These are phyloP conservation scores for Macquaria ambigua DNA, from an alignment of 2,113 vertebrate genomes.

Conservation along the genomic window DNA sequence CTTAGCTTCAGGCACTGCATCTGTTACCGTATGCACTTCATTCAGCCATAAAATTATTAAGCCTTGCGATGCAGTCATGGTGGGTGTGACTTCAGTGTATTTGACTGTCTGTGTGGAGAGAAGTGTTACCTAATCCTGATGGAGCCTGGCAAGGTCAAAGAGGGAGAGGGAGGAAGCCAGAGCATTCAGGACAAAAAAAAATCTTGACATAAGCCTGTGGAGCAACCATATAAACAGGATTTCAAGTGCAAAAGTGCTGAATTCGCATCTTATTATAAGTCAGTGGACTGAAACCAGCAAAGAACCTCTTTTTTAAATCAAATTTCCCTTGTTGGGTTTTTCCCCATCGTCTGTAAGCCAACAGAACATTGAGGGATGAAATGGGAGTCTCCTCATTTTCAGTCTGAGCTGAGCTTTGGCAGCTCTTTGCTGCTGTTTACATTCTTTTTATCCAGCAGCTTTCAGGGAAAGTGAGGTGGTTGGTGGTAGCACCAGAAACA, in stretches of 20 bases:
- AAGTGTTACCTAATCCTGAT: slow-evolving; percentile 27
- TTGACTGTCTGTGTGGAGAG: slow-evolving; percentile 22
- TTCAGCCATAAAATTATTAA: background rate
- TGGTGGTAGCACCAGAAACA: slow-evolving; percentile 21
- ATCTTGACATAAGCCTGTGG: slow-evolving; percentile 17
- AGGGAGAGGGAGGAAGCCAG: slow-evolving; percentile 8
- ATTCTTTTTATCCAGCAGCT: slow-evolving; percentile 18
- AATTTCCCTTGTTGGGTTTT: slow-evolving; percentile 38
- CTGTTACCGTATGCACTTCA: background rate
- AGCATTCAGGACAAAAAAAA: slow-evolving; percentile 6
- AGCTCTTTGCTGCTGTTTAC: slow-evolving; percentile 33
- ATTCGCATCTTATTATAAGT: slow-evolving; percentile 20
- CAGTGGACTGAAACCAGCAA: slow-evolving; percentile 19
- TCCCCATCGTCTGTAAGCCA: slow-evolving; percentile 23
- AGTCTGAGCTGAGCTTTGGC: slow-evolving; percentile 52
- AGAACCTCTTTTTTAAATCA: background rate
- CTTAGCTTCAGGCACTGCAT: background rate
- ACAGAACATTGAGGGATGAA: slow-evolving; percentile 12
- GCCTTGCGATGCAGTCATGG: background rate
- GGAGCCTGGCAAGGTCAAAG: slow-evolving; percentile 21
- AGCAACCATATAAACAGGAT: slow-evolving; percentile 24
- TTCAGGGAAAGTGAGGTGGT: slow-evolving; percentile 14
- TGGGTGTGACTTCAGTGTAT: slow-evolving; percentile 25
- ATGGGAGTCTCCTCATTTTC: slow-evolving; percentile 38
- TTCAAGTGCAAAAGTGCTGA: slow-evolving; percentile 29